Evolutionary conservation across 2,797 vertebrate genomes (phyloP).

Genomic region (Sardinella longiceps): DNA sequence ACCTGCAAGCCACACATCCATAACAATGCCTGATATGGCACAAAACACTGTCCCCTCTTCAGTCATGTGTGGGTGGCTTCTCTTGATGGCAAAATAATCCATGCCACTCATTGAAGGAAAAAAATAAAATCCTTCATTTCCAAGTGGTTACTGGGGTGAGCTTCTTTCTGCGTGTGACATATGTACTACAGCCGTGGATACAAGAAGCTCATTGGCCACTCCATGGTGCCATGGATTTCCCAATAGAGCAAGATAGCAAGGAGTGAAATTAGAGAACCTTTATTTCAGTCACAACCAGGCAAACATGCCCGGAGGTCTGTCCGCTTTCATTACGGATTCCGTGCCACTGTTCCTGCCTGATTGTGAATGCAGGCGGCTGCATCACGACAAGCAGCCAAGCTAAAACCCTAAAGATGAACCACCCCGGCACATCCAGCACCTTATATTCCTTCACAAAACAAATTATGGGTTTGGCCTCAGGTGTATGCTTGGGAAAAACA

Average conservation of each 20-base stretch:
- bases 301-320: slow-evolving; percentile 52
- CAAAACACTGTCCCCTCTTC: neutral
- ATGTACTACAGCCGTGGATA: slow-evolving; percentile 12
- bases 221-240: slow-evolving; percentile 3
- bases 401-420: slow-evolving; percentile 62
- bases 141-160: neutral
- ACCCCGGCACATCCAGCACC: slow-evolving; percentile 47
- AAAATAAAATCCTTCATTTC: neutral
- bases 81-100: neutral
- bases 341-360: slow-evolving; percentile 47
- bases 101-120: neutral
- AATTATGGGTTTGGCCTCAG: slow-evolving; percentile 15
- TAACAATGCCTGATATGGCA: neutral
- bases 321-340: slow-evolving; percentile 63
- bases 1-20: neutral
- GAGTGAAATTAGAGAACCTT: slow-evolving; percentile 59
- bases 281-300: slow-evolving; percentile 61
- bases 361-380: slow-evolving; percentile 45
- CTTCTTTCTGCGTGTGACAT: neutral
- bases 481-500: slow-evolving; percentile 5
- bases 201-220: neutral
- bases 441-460: slow-evolving; percentile 25
- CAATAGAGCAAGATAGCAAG: slow-evolving; percentile 32
- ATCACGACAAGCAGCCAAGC: slow-evolving; percentile 57
- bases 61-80: neutral